phyloP scores from a whole-genome alignment of 2,113 vertebrate genomes.

The Phalacrocorax brasilianus region DNA sequence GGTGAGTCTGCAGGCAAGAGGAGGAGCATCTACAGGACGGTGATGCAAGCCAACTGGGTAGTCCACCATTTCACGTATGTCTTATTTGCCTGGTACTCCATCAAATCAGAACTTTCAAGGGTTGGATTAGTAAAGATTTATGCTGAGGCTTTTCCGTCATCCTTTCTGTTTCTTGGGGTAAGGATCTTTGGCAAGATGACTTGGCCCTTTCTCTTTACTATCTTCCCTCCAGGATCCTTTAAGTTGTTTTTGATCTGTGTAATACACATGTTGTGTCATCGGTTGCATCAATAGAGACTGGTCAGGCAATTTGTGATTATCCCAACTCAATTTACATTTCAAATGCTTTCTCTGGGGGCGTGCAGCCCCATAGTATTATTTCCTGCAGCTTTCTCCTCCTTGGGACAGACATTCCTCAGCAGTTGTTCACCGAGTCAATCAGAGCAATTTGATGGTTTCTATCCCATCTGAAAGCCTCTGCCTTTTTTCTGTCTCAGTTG shows the following conservation, averaged over 20 bases:
- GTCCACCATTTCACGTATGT: background rate
- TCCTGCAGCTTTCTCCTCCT: background rate
- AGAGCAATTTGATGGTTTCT: background rate
- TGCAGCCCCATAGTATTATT: fast-evolving
- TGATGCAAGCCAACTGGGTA: background rate
- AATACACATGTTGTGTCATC: background rate
- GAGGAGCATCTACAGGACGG: fast-evolving
- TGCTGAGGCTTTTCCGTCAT: background rate
- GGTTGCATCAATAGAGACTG: background rate
- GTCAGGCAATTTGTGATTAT: constrained; percentile 29
- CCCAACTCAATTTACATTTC: constrained; percentile 11
- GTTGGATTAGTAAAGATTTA: background rate
- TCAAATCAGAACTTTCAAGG: background rate
- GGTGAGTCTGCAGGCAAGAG: background rate
- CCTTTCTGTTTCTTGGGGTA: background rate
- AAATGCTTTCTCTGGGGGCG: background rate
- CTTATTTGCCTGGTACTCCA: background rate
- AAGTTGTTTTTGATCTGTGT: constrained; percentile 1
- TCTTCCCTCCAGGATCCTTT: background rate
- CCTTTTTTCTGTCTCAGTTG: fast-evolving
- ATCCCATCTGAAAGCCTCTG: background rate
- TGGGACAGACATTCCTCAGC: background rate
- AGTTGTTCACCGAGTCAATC: background rate
- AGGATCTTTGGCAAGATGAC: background rate
- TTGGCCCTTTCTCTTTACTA: background rate